Evolutionary conservation across 1,140 invertebrate genomes (phyloP).

Genomic region (Spodoptera frugiperda): DNA sequence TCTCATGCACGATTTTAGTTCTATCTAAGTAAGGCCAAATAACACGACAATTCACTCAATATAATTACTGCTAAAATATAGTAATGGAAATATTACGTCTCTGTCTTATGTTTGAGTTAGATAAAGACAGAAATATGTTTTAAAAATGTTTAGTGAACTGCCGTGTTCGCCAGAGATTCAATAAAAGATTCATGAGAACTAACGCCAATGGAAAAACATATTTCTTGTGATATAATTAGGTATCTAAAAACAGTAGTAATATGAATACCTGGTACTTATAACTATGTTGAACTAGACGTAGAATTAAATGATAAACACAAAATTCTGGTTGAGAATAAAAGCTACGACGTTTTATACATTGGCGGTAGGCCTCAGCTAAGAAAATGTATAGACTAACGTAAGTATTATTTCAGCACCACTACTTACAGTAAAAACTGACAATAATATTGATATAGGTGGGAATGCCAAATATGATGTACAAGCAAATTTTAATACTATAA

Average conservation of each 20-base stretch:
- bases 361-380: slow-evolving; percentile 23
- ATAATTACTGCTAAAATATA: too few species aligned
- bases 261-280: slow-evolving; percentile 1
- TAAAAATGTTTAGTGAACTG: too few species aligned
- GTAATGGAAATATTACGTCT: too few species aligned
- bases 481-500: slow-evolving; percentile 42
- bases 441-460: slow-evolving; percentile 42
- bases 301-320: slow-evolving; percentile 21
- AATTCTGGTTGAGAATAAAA: neutral
- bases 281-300: slow-evolving; percentile 41
- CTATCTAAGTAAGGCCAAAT: too few species aligned
- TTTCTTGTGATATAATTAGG: neutral
- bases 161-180: slow-evolving; percentile 20
- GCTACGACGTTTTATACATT: slow-evolving; percentile 9
- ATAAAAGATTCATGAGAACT: slow-evolving; percentile 20
- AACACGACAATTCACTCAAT: too few species aligned
- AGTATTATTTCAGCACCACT: slow-evolving; percentile 47
- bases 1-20: too few species aligned
- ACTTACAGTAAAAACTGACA: slow-evolving; percentile 40
- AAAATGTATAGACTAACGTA: slow-evolving; percentile 23
- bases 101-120: too few species aligned
- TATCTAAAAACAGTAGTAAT: neutral
- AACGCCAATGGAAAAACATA: slow-evolving; percentile 21
- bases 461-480: slow-evolving; percentile 43
- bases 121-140: too few species aligned